phyloP scores from a whole-genome alignment of 2,888 invertebrate genomes.

The Onthophagus sagittarius region DNA sequence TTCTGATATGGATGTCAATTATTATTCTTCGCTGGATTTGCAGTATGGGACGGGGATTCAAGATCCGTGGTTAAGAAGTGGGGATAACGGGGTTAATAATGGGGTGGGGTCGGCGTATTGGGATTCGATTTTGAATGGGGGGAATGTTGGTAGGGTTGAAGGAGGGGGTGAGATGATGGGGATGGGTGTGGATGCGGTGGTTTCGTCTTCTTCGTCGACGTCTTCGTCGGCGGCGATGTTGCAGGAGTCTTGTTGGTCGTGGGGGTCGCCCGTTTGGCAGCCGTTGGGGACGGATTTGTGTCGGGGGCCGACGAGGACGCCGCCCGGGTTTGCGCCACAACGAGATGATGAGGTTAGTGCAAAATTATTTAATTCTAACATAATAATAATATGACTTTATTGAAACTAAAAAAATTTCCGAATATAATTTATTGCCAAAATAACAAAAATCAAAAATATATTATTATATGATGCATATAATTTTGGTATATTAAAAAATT shows the following conservation, averaged over 20 bases:
- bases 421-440: too few species aligned
- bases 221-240: conserved; percentile 8
- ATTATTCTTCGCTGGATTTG: not conserved
- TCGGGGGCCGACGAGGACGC: conserved; percentile 44
- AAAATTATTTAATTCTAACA: too few species aligned
- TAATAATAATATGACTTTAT: too few species aligned
- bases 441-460: too few species aligned
- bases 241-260: conserved; percentile 36
- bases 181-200: conserved; percentile 39
- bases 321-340: conserved; percentile 44
- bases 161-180: conserved; percentile 39
- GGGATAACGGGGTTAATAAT: not conserved
- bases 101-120: not conserved
- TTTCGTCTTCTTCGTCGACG: too few species aligned
- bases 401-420: too few species aligned
- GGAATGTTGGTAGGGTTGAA: not conserved
- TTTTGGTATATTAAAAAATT: too few species aligned
- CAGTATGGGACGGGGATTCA: not conserved
- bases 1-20: not conserved
- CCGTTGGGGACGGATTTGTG: conserved; percentile 41
- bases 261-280: conserved; percentile 48
- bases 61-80: not conserved
- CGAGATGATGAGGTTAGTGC: conserved; percentile 28
- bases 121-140: not conserved
- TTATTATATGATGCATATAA: too few species aligned